Base-by-base conservation (phyloP, 1,140 invertebrate genomes). In the Drosophila seguyi region DNA sequence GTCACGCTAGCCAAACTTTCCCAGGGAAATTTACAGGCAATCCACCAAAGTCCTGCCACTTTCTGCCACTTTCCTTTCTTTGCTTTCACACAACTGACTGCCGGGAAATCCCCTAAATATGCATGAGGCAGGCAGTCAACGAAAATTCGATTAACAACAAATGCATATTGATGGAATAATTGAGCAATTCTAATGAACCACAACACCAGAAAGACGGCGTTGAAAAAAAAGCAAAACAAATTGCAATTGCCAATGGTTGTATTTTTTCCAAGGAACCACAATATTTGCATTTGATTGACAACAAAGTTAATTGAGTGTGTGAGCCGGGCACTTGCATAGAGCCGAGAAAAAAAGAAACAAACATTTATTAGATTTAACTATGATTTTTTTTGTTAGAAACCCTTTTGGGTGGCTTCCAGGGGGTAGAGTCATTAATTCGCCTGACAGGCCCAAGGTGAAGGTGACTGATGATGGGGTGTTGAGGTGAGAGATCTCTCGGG, bases 111-210 rank as follows among this genome's bases (percentile, higher is more conserved):
- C 84, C 69, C 90, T 79, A 88, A 85, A 90, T 88, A 88, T 88
- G 67, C 85, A 88, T 84, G 85, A 78, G 75, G 75, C 79, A 79
- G 79, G 55, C 60, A 60, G 39, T 47, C 56, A 38, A 38, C 52
- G 44, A 69, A 82, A 88, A 88, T 88, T 88, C 84, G 84, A 88
- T 88, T 88, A 88, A 84, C 84, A 75, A 81, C 82, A 85, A 74
- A 76, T 81, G 84, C 88, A 91, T 91, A 91, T 90, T 91, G 88
- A 91, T 91, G 84, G 84, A 91, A 91, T 91, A 91, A 91, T 88
- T 91, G 88, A 91, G 90, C 79, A 85, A 82, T 90, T 91, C 72
- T 85, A 88, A 90, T 85, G 81, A 91, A 75, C 80, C 75, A 84
- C 79, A 90, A 81, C 62, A 85, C 41, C 76, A 59, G 60, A 61